These are phyloP conservation scores for Lanius ludovicianus DNA, from an alignment of 2,113 vertebrate species.

Conservation along the genomic window DNA sequence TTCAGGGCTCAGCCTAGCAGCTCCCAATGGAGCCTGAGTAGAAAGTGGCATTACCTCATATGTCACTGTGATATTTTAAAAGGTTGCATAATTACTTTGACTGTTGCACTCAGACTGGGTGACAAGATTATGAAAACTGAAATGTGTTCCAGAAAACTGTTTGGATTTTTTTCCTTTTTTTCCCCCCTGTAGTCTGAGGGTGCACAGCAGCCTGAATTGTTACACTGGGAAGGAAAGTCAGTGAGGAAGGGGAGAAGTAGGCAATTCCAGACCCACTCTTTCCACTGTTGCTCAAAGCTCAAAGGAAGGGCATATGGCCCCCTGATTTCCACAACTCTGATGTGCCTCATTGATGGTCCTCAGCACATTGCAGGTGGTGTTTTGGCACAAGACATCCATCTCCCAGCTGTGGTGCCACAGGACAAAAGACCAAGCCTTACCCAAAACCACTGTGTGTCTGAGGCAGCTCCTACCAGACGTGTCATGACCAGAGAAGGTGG, in stretches of 20 bases:
- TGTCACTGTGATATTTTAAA: slow-evolving; percentile 54
- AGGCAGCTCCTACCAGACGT: not conserved
- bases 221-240: not conserved
- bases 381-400: not conserved
- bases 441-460: rapidly evolving
- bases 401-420: not conserved
- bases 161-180: not conserved
- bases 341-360: rapidly evolving
- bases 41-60: slow-evolving; percentile 59
- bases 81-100: slow-evolving; percentile 23
- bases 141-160: not conserved
- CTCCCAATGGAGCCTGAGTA: slow-evolving; percentile 1
- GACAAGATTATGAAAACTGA: not conserved
- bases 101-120: not conserved
- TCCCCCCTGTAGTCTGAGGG: not conserved
- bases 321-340: not conserved
- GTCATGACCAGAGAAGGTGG: not conserved
- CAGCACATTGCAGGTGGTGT: not conserved
- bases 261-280: not conserved
- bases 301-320: not conserved
- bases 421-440: not conserved
- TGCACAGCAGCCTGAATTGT: not conserved
- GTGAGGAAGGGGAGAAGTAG: not conserved
- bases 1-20: not conserved
- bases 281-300: not conserved